phyloP scores from a whole-genome alignment of 2,797 vertebrate genomes.

The Falco concolor region DNA sequence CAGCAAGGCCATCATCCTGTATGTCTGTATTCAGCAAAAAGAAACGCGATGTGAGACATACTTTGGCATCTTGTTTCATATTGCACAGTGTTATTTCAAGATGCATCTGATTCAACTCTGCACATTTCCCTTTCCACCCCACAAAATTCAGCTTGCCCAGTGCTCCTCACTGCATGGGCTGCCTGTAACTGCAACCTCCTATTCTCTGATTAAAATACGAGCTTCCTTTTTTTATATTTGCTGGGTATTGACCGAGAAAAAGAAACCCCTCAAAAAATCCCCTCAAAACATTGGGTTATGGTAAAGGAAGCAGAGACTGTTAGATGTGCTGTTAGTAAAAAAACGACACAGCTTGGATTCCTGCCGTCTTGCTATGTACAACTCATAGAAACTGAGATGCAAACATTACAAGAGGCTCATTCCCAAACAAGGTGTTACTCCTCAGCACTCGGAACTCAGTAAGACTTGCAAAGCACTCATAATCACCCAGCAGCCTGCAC shows the following conservation, averaged over 20 bases:
- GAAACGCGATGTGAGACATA: not conserved
- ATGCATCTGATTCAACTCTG: not conserved
- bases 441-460: not conserved
- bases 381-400: not conserved
- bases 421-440: not conserved
- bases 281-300: not conserved
- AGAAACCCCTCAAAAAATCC: not conserved
- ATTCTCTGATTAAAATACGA: not conserved
- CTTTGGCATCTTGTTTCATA: not conserved
- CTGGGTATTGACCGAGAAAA: not conserved
- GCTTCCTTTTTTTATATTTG: not conserved
- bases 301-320: not conserved
- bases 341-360: not conserved
- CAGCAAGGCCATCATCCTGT: not conserved
- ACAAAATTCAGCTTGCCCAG: not conserved
- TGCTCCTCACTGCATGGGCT: not conserved
- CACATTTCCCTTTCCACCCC: not conserved
- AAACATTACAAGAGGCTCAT: too few species aligned
- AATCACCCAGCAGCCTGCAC: not conserved
- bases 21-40: not conserved
- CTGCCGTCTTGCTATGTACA: not conserved
- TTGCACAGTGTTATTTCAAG: not conserved
- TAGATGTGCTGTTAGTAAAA: not conserved
- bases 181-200: not conserved
- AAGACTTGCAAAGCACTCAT: not conserved